Evolutionary conservation across 2,113 vertebrate species (phyloP).

Genomic region (Candoia aspera): DNA sequence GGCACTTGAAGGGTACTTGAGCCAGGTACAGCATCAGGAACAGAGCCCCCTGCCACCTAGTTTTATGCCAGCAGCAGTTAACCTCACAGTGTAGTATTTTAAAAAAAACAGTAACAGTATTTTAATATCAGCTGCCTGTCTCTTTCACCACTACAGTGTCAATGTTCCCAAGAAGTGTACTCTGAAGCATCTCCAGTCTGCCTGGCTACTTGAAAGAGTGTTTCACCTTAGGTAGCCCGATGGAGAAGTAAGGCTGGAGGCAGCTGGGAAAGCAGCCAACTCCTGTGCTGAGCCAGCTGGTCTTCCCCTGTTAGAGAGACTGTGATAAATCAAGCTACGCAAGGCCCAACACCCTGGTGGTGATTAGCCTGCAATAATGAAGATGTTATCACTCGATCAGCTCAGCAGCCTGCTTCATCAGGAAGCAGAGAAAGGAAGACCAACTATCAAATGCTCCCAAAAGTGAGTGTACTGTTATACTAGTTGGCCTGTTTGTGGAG

Average conservation of each 20-base stretch:
- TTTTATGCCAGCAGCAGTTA: background rate
- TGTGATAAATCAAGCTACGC: background rate
- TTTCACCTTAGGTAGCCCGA: slow-evolving; percentile 3
- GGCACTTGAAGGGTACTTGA: background rate
- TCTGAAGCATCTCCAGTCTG: background rate
- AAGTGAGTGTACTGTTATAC: background rate
- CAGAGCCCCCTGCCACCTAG: background rate
- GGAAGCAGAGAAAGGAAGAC: background rate
- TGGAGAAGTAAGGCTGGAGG: background rate
- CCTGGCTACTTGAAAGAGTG: background rate
- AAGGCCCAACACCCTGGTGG: background rate
- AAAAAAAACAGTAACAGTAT: background rate
- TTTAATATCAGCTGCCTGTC: background rate
- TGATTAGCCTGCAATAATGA: background rate
- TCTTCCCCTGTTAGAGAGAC: background rate
- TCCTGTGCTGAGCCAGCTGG: background rate
- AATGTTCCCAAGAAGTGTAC: background rate
- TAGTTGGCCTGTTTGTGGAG: background rate
- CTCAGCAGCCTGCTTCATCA: background rate
- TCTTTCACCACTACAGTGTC: background rate
- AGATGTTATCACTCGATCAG: background rate
- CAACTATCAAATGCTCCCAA: background rate
- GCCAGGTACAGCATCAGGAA: background rate
- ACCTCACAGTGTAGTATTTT: background rate
- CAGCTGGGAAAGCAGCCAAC: background rate